A percentile compares a stretch with the other conserved stretches of the same genome.
Evolutionary conservation across 2,113 vertebrate species (phyloP).

Genomic region (Prinia subflava): DNA sequence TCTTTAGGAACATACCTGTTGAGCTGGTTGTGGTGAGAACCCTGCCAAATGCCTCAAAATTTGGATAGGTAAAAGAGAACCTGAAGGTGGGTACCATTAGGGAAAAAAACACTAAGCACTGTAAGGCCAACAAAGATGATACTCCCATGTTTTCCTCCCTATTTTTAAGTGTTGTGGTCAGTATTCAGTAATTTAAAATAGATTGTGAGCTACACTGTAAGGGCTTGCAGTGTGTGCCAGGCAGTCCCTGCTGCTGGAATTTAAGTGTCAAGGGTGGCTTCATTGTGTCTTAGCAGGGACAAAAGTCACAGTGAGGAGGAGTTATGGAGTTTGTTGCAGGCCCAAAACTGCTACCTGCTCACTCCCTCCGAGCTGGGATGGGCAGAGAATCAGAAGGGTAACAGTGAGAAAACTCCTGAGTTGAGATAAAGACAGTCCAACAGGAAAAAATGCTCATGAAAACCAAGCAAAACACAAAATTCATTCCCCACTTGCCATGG

Average conservation of each 20-base stretch:
- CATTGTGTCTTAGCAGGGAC: not conserved
- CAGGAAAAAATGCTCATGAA: not conserved
- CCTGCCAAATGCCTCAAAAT: not conserved
- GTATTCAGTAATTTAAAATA: not conserved
- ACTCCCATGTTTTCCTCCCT: not conserved
- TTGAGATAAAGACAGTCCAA: not conserved
- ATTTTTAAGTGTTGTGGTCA: not conserved
- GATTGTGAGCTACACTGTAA: fast-evolving
- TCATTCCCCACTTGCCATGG: not conserved
- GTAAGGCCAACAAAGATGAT: not conserved
- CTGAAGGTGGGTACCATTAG: not conserved
- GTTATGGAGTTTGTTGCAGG: not conserved
- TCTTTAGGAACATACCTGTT: not conserved
- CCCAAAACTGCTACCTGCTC: not conserved
- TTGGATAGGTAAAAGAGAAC: not conserved
- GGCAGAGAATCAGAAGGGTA: not conserved
- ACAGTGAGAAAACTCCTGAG: too few relatives aligned
- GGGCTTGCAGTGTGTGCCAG: not conserved
- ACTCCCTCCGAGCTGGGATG: fast-evolving
- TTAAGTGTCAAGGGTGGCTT: fast-evolving
- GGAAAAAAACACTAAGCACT: not conserved
- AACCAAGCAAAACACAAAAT: not conserved
- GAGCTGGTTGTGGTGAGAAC: fast-evolving
- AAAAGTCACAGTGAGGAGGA: not conserved
- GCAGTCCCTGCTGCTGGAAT: fast-evolving